Evolutionary conservation across 2,888 invertebrate genomes (phyloP), one percentile per base, ranked within the genome.

Genomic region (Nephrocerus scutellatus): DNA sequence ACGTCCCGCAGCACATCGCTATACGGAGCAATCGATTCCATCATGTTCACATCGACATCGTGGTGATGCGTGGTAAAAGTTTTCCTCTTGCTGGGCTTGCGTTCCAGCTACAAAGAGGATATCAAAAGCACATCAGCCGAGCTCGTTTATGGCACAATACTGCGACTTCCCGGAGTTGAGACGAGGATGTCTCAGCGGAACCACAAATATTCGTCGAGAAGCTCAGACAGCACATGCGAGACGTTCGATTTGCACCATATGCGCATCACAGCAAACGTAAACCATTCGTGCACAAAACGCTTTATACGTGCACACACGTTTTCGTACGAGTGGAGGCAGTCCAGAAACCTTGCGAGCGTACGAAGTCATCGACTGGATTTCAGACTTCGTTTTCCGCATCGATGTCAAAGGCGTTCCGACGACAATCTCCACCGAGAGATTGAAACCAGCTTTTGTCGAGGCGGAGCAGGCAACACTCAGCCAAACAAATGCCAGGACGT

Each of bases 11-110:
- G 24, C 30, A 23, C n/a, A 34, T 39, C n/a, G 28, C 20, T 20
- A 21, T 42, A 6, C 1, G 12, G 10, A 39, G 20, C 13, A 22
- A 15, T 6, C 19, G 43, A n/a, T 39, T 43, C 21, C 18, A 18
- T 2, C 36, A 43, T 14, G 38, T 43, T 2, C 32, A 39, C n/a
- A 32, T 43, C 23, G 39, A 43, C 23, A 37, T 36, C n/a, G 33
- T 43, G 18, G 22, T 38, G 5, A 31, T 39, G 35, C 35, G 12
- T n/a, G n/a, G n/a, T n/a, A n/a, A n/a, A n/a, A n/a, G n/a, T n/a
- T n/a, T n/a, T n/a, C n/a, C n/a, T n/a, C n/a, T 41, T 66, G 2
- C 47, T 69, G 3, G 63, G 60, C 1, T 29, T 63, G 3, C 49
- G 62, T 5, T 48, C 55, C 1, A 44, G 49, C 5, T 40, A 44